These are phyloP conservation scores for Urophycis tenuis DNA, from an alignment of 2,797 vertebrate species.

Conservation along the genomic window DNA sequence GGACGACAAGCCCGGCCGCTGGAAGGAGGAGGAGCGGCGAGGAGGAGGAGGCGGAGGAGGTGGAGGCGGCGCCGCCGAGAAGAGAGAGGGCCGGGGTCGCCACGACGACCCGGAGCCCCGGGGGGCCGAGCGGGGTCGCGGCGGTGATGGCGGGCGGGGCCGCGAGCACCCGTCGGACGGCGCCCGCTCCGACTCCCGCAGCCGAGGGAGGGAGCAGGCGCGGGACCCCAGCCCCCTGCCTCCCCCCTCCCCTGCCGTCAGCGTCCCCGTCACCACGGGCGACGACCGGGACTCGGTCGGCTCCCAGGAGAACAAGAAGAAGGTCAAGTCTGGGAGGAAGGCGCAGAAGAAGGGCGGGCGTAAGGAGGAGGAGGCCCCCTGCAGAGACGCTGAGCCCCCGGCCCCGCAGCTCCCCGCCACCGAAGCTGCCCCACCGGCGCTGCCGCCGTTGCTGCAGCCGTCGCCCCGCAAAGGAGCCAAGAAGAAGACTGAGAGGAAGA, in stretches of 20 bases:
- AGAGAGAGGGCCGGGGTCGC: conserved; percentile 78
- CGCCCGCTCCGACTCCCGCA: conserved; percentile 41
- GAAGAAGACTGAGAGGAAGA: conserved; percentile 87
- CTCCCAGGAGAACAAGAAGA: conserved; percentile 81
- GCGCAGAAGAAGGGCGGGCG: conserved; percentile 79
- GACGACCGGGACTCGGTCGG: conserved; percentile 58
- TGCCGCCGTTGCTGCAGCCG: conserved; percentile 65
- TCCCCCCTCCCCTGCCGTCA: background rate
- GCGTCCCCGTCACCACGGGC: background rate
- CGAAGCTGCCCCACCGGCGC: conserved; percentile 50
- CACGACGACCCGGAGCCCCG: conserved; percentile 84
- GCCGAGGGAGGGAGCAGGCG: conserved; percentile 56
- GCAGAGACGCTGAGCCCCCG: conserved; percentile 56
- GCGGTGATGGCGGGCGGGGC: conserved; percentile 55
- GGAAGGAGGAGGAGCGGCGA: conserved; percentile 94
- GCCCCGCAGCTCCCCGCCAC: conserved; percentile 65
- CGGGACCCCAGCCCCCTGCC: conserved; percentile 54
- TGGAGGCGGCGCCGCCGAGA: conserved; percentile 67
- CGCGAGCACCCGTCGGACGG: conserved; percentile 69
- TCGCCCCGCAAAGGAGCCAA: conserved; percentile 87
- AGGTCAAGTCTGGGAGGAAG: conserved; percentile 83
- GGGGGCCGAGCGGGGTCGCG: conserved; percentile 39
- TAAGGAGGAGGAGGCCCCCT: conserved; percentile 81
- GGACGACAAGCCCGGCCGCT: conserved; percentile 81
- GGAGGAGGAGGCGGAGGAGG: no score